Evolutionary conservation across 2,888 invertebrate species (phyloP), one percentile per base, ranked within the genome.

Genomic region (Drosophila peninsularis): DNA sequence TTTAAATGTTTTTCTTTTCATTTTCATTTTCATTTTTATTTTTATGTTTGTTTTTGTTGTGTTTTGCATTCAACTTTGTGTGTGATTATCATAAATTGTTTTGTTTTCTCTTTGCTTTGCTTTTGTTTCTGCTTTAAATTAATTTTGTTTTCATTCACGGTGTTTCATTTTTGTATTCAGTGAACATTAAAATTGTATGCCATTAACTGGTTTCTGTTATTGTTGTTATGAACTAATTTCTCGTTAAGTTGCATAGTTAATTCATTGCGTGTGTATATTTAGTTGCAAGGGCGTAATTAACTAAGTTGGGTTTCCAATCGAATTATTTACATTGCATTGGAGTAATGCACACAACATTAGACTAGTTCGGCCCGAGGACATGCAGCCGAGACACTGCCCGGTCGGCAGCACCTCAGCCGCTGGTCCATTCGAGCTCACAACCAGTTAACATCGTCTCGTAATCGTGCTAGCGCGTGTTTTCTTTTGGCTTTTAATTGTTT

Each of bases 321-420:
- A 44, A 64, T 61, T 81, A 82, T 90, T 78, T 89, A 82, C 80
- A 82, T 81, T 47, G 10, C 47, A 19, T 90, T 90, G 82, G 89
- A 90, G 88, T 90, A 88, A 89, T 89, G 81, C 78, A 68, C 82
- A 88, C 90, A 90, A 90, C 80, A 87, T 80, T 81, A 45, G 72
- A 79, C 79, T 79, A 78, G 80, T 80, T 67, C 76, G 76, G 79
- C 68, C 76, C 70, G 62, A 74, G 37, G 85, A 75, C 73, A 70
- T 68, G 61, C 81, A 76, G 52, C 76, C 61, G 53, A 80, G 75
- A 78, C 62, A 74, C 76, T 71, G 62, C 62, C 47, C 21, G 44
- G 13, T 60, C 45, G 61, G 55, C 44, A 65, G 68, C 62, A 69
- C 61, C 76, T 75, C 70, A 70, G 82, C 57, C 74, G 80, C 70